phyloP scores from a whole-genome alignment of 2,113 vertebrate genomes.

The Camelus dromedarius region DNA sequence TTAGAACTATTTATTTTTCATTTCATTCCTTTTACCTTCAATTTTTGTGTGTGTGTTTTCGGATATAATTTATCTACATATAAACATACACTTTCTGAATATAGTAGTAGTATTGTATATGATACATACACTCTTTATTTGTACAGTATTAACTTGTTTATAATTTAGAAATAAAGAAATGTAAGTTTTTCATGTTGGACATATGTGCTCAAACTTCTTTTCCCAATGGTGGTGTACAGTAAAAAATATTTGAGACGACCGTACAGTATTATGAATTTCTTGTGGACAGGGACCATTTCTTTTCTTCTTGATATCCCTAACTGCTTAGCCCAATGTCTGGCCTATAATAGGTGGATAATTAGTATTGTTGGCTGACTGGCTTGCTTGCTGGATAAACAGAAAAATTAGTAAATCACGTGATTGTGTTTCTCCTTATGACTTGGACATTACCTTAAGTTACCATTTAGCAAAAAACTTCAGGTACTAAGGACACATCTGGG shows the following conservation, averaged over 20 bases:
- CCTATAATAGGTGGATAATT: not conserved
- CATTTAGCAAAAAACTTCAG: conserved; percentile 38
- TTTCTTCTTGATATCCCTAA: conserved; percentile 34
- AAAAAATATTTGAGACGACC: conserved; percentile 1
- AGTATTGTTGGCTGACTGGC: not conserved
- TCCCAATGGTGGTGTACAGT: not conserved
- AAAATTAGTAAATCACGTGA: conserved; percentile 47
- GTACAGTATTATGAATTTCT: conserved; percentile 28
- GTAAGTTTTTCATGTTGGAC: not conserved
- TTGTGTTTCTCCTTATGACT: conserved; percentile 30
- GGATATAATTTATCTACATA: not conserved
- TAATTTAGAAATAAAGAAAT: conserved; percentile 13
- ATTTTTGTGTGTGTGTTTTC: not conserved
- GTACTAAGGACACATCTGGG: not conserved
- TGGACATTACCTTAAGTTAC: not conserved
- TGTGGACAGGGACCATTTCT: not conserved
- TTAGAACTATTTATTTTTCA: conserved; percentile 27
- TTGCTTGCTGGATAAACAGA: not conserved
- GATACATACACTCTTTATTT: not conserved
- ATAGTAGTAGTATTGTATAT: not conserved
- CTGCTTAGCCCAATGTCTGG: not conserved
- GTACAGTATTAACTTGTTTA: not conserved
- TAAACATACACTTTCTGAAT: not conserved
- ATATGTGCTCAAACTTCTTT: not conserved
- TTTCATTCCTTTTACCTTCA: not conserved